Conservation (phyloP, 1,140 invertebrate species). For the Grapholita molesta region DNA sequence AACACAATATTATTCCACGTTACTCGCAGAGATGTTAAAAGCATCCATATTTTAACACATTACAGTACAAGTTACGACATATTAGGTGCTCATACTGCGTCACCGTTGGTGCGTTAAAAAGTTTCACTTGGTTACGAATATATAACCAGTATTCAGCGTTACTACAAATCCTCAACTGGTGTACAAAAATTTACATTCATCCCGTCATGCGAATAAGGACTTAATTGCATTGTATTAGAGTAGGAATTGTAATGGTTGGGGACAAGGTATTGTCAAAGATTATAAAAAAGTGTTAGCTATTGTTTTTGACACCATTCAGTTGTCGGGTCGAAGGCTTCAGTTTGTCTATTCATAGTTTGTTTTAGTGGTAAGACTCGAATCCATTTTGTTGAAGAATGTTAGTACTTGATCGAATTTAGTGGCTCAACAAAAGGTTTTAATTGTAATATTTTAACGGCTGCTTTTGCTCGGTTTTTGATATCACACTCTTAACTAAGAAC, state of each 20-base stretch:
- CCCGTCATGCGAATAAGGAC: not conserved
- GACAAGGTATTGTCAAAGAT: not conserved
- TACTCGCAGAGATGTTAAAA: not conserved
- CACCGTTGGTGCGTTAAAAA: not conserved
- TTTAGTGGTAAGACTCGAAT: no score
- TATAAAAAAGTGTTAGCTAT: slow-evolving; percentile 14
- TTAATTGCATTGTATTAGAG: not conserved
- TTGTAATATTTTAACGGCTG: no score
- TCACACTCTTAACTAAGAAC: no score
- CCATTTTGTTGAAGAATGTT: no score
- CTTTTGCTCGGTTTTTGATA: no score
- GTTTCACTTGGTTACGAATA: not conserved
- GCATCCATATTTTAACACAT: not conserved
- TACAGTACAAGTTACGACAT: not conserved
- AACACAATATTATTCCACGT: no score
- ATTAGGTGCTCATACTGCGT: not conserved
- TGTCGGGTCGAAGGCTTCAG: not conserved
- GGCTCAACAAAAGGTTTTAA: no score
- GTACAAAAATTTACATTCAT: not conserved
- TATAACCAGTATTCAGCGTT: not conserved
- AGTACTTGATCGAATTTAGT: no score
- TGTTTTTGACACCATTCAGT: slow-evolving; percentile 15
- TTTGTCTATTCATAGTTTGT: not conserved
- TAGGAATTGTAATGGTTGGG: not conserved
- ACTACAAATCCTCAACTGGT: not conserved